Evolutionary conservation across 1,140 invertebrate species (phyloP).

Genomic region (Tetraneura akinire): DNA sequence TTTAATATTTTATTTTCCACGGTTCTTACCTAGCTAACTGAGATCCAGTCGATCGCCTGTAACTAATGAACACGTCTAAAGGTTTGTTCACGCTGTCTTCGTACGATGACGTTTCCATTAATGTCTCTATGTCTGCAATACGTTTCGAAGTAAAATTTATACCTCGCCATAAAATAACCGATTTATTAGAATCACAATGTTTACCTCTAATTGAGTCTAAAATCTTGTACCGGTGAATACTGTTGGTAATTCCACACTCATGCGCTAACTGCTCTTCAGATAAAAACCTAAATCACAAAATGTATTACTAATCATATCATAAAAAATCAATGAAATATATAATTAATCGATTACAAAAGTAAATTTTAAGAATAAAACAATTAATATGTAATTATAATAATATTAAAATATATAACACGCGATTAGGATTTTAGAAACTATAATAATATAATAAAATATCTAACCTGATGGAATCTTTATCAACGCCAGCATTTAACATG

Average conservation of each 20-base stretch:
- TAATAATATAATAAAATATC: constrained; percentile 1
- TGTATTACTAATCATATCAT: background rate
- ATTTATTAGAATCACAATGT: constrained; percentile 48
- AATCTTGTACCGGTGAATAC: constrained; percentile 90
- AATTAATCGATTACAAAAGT: no score
- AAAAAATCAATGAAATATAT: no score
- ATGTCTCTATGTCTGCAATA: constrained; percentile 31
- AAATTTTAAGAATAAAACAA: no score
- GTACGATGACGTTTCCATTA: constrained; percentile 58
- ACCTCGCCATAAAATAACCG: background rate
- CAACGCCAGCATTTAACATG: constrained; percentile 93
- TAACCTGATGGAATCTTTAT: constrained; percentile 74
- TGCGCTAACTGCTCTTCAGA: constrained; percentile 87
- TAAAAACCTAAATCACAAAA: constrained; percentile 62
- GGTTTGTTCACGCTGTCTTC: constrained; percentile 82
- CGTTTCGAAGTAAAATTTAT: constrained; percentile 7
- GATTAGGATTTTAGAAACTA: no score
- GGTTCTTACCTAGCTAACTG: constrained; percentile 79
- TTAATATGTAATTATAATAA: no score
- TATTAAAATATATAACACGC: no score
- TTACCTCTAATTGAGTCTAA: constrained; percentile 82
- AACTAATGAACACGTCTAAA: constrained; percentile 97
- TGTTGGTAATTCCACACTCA: constrained; percentile 91
- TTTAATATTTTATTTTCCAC: no score
- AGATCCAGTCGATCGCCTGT: constrained; percentile 95